phyloP scores from a whole-genome alignment of 2,113 vertebrate genomes.

The Nettapus auritus region DNA sequence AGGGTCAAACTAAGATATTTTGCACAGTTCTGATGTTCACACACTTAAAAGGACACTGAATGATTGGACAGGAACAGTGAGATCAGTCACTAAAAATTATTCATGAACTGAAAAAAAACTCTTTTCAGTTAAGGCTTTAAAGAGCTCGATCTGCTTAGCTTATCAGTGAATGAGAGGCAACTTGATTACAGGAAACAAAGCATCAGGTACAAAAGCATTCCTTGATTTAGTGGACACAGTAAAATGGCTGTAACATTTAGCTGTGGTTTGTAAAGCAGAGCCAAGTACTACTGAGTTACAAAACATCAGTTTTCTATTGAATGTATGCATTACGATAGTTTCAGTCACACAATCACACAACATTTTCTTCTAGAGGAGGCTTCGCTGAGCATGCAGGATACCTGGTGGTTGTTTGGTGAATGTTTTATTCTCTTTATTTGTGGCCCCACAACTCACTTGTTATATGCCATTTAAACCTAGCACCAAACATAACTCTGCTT shows the following conservation, averaged over 20 bases:
- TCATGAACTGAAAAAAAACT: neutral
- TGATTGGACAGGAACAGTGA: neutral
- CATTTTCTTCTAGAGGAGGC: slow-evolving; percentile 7
- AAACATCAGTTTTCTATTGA: neutral
- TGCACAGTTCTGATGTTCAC: neutral
- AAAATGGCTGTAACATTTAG: neutral
- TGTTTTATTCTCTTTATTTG: slow-evolving; percentile 3
- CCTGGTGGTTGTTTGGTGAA: neutral
- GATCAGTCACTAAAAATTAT: neutral
- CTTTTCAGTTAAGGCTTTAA: neutral
- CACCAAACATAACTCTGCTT: neutral
- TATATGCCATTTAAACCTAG: neutral
- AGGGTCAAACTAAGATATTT: neutral
- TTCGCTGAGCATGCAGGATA: neutral
- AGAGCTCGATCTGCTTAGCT: slow-evolving; percentile 16
- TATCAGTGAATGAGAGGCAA: slow-evolving; percentile 2
- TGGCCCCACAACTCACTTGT: neutral
- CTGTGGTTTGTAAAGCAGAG: neutral
- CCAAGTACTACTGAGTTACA: neutral
- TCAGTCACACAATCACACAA: neutral
- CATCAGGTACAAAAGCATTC: slow-evolving; percentile 15
- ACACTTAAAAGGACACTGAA: neutral
- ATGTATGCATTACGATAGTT: neutral
- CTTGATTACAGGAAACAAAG: slow-evolving; percentile 35
- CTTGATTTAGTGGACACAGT: slow-evolving; percentile 15